Evolutionary conservation across 2,888 invertebrate species (phyloP).

Genomic region (Panorpa germanica): DNA sequence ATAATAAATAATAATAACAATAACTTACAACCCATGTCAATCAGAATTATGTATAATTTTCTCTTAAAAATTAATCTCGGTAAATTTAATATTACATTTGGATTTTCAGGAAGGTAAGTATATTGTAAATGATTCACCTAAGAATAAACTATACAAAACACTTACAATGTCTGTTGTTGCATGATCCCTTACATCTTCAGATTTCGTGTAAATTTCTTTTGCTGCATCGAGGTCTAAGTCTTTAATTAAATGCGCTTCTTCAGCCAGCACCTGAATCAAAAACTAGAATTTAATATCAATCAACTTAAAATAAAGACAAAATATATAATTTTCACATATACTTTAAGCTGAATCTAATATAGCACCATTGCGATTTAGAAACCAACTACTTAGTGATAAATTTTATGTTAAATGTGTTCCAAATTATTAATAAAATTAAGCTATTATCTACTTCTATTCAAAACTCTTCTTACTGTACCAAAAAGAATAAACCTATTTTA

Average conservation of each 20-base stretch:
- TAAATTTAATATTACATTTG: neutral
- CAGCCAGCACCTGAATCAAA: slow-evolving; percentile 60
- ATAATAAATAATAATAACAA: neutral
- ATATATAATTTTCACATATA: neutral
- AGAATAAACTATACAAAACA: slow-evolving; percentile 1
- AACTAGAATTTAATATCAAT: no score
- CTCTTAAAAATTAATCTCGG: neutral
- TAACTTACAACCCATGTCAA: neutral
- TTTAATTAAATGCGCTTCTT: slow-evolving; percentile 83
- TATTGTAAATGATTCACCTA: neutral
- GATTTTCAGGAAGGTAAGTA: neutral
- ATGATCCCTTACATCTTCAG: slow-evolving; percentile 63
- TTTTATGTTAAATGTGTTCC: no score
- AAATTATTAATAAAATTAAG: no score
- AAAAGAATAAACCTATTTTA: no score
- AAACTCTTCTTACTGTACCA: no score
- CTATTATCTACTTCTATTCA: no score
- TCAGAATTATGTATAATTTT: neutral
- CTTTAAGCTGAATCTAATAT: slow-evolving; percentile 6
- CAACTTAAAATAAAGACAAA: slow-evolving; percentile 3
- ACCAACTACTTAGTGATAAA: no score
- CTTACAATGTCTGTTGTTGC: slow-evolving; percentile 63
- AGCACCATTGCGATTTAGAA: no score
- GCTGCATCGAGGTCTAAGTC: slow-evolving; percentile 64
- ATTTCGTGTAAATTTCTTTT: slow-evolving; percentile 63